Base-by-base conservation (phyloP, 1,140 invertebrate species). In the Apocrypta bakeri region DNA sequence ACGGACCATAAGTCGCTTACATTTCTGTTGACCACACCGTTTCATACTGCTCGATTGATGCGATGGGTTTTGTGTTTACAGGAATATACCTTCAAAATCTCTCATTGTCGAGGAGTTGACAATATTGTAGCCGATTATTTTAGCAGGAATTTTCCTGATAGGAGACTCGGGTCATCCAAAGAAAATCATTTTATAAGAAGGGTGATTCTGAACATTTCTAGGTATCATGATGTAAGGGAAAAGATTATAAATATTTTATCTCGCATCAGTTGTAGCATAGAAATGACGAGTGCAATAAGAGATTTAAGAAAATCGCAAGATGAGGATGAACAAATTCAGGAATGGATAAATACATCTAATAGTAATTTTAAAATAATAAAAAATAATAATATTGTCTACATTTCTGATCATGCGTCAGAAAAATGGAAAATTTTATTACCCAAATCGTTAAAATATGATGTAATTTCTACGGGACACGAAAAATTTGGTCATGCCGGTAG, bases 1-100 rank as follows among this genome's bases (percentile, higher is more conserved):
- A 93, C 93, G 0, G 92, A 94, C 83, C 92, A 94, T 82, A 87
- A 90, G 61, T 87, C 89, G 0, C 83, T 93, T 24, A 87, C 82
- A n/a, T 93, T 90, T 87, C 82, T 93, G 6, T 87, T 85, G 24
- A 84, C 85, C 8, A 90, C 90, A 37, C 90, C 88, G 73, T 87
- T 91, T 68, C 86, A 88, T 42, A 90, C 61, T 4, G 61, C 61
- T 1, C 8, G 63, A 11, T 27, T 64, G 9, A 64, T 17, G 63
- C 6, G 63, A 24, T 64, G 63, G 63, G 25, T 64, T 2, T n/a
- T n/a, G 1, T 64, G 61, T 12, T 12, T 42, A 12, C 40, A 42
- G 12, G 40, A 42, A 42, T 42, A 42, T 42, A 1, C 3, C 1
- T 42, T 42, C 12, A 42, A 42, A 11, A 42, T 42, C 3, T 42